A percentile compares a stretch with the other conserved stretches of the same genome.
Evolutionary conservation across 2,113 vertebrate genomes (phyloP).

Genomic region (Fulmarus glacialis): DNA sequence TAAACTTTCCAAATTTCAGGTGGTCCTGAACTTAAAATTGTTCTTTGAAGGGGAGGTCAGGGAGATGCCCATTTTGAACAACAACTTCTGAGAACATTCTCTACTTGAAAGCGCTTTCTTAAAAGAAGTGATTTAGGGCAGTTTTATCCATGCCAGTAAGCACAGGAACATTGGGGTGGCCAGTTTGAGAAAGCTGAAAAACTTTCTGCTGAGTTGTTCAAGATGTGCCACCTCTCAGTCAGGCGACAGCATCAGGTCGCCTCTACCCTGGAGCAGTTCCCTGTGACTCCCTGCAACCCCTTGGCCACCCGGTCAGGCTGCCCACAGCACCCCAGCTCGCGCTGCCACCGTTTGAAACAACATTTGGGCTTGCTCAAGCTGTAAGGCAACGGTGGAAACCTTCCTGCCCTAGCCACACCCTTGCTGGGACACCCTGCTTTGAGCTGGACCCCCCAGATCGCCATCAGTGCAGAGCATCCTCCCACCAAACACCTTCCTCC

Average conservation of each 20-base stretch:
- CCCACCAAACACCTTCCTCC: background rate
- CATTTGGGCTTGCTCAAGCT: background rate
- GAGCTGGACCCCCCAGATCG: background rate
- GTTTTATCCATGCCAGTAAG: background rate
- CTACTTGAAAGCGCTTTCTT: background rate
- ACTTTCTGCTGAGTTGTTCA: background rate
- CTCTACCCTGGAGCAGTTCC: background rate
- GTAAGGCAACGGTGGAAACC: rapidly evolving
- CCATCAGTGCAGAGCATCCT: background rate
- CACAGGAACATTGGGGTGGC: background rate
- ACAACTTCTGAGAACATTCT: background rate
- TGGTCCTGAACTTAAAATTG: background rate
- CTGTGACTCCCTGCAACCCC: background rate
- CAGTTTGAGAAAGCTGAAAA: background rate
- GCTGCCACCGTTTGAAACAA: rapidly evolving
- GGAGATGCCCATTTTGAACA: background rate
- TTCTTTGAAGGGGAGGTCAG: background rate
- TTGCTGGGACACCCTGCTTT: background rate
- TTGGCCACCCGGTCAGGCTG: background rate
- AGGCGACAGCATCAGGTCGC: background rate
- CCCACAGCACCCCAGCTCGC: background rate
- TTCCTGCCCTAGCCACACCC: background rate
- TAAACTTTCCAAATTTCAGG: background rate
- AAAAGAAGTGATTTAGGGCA: background rate
- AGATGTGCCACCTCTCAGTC: background rate